A percentile compares a stretch with the other conserved stretches of the same genome.
These are phyloP conservation scores for Podilymbus podiceps DNA, from an alignment of 2,113 vertebrate genomes.

Conservation along the genomic window DNA sequence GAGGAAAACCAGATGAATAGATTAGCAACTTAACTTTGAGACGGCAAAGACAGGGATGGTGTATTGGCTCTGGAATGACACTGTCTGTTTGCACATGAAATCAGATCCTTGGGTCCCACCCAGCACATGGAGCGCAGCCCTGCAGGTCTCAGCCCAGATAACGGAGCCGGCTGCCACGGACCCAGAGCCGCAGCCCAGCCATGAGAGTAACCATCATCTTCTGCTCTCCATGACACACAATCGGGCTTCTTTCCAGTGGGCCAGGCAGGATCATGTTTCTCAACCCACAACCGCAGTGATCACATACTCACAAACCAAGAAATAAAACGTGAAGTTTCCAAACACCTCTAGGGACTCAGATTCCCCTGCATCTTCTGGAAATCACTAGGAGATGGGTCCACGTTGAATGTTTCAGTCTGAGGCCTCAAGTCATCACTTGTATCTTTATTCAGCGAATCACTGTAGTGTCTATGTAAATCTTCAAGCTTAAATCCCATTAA, in stretches of 20 bases:
- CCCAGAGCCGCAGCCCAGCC: background rate
- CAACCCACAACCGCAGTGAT: background rate
- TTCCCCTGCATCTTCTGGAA: background rate
- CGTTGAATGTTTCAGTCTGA: background rate
- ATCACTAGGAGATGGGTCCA: background rate
- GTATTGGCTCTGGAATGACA: background rate
- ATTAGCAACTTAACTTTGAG: background rate
- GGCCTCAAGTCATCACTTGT: background rate
- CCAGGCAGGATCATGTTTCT: background rate
- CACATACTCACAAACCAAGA: background rate
- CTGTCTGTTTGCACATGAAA: background rate
- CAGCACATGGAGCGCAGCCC: background rate
- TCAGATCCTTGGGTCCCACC: background rate
- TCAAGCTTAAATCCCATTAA: slow-evolving; percentile 52
- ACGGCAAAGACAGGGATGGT: background rate
- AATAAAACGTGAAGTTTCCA: background rate
- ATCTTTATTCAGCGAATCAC: slow-evolving; percentile 5
- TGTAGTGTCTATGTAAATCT: slow-evolving; percentile 46
- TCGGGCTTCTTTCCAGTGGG: background rate
- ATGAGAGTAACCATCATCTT: background rate
- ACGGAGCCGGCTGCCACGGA: background rate
- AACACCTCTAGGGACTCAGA: background rate
- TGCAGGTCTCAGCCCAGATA: background rate
- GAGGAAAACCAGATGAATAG: background rate
- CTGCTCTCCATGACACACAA: background rate